A percentile compares a stretch with the other conserved stretches of the same genome.
These are phyloP conservation scores for Tamias sibiricus DNA, from an alignment of 2,113 vertebrate species.

Conservation along the genomic window DNA sequence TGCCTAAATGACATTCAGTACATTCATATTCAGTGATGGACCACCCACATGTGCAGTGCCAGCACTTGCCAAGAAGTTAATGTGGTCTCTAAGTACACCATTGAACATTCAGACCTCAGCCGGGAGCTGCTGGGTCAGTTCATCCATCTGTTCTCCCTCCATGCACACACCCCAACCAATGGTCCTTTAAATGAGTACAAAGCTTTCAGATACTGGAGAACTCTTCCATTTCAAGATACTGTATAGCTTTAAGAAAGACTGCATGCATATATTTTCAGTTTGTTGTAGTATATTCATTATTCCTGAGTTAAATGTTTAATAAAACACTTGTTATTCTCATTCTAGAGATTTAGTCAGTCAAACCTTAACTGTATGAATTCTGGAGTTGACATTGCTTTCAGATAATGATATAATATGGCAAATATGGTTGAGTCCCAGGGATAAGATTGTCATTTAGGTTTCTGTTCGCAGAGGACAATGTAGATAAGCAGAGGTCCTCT, in stretches of 20 bases:
- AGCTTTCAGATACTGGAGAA: slow-evolving; percentile 33
- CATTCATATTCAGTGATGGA: slow-evolving; percentile 32
- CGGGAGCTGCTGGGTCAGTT: background rate
- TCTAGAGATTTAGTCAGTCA: background rate
- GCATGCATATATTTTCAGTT: slow-evolving; percentile 2
- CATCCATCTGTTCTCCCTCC: slow-evolving; percentile 7
- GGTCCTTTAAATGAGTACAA: background rate
- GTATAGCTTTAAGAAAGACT: background rate
- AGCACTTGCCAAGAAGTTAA: slow-evolving; percentile 68
- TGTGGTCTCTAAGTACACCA: background rate
- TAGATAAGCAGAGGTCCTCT: background rate
- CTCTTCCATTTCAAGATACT: background rate
- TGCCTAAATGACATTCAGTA: slow-evolving; percentile 15
- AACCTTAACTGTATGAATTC: background rate
- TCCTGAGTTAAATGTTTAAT: slow-evolving; percentile 30
- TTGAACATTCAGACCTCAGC: background rate
- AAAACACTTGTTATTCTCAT: background rate
- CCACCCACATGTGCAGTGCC: background rate
- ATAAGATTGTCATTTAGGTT: background rate
- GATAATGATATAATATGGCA: background rate
- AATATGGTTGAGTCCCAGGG: background rate
- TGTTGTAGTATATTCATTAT: background rate
- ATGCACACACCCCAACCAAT: background rate
- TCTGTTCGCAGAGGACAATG: background rate
- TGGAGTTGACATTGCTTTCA: background rate